Percentiles rank a stretch among this genome's conserved stretches.
Conservation (phyloP, 2,888 invertebrate species). For the Lissocephala sabroskyi region DNA sequence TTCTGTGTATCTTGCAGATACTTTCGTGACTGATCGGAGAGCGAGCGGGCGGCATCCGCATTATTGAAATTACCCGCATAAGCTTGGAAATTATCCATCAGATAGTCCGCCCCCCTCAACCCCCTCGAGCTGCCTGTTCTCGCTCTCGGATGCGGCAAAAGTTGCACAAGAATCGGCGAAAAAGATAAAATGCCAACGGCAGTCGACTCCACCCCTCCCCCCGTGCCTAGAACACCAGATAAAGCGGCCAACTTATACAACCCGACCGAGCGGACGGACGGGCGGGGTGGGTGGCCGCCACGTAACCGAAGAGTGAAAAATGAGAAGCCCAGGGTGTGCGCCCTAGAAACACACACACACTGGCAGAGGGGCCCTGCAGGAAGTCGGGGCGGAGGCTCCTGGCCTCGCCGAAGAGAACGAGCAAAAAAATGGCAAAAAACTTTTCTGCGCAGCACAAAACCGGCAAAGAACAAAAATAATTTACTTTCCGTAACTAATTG, state of each 20-base stretch:
- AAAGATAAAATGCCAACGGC: constrained; percentile 3
- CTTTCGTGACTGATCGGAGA: constrained; percentile 55
- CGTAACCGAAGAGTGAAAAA: constrained; percentile 9
- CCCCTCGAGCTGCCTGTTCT: too few species aligned
- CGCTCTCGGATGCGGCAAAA: constrained; percentile 6
- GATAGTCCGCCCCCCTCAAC: too few species aligned
- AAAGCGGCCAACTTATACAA: constrained; percentile 21
- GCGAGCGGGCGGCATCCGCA: constrained; percentile 66
- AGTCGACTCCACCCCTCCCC: too few species aligned
- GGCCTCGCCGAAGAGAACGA: too few species aligned
- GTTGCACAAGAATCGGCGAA: constrained; percentile 12
- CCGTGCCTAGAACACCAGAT: constrained; percentile 6
- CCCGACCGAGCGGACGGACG: constrained; percentile 20
- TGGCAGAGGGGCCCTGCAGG: too few species aligned
- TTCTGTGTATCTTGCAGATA: constrained; percentile 50
- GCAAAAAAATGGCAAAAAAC: constrained; percentile 24
- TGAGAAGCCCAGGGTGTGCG: constrained; percentile 1
- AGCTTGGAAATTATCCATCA: too few species aligned
- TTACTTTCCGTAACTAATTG: constrained; percentile 64
- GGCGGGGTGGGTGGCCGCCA: too few species aligned
- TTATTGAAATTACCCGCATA: constrained; percentile 27
- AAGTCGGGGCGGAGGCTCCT: constrained; percentile 9
- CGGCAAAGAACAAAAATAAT: constrained; percentile 40
- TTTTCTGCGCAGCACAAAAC: constrained; percentile 20
- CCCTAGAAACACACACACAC: constrained; percentile 25